Conservation (phyloP, 2,797 vertebrate genomes). For the Martes flavigula region DNA sequence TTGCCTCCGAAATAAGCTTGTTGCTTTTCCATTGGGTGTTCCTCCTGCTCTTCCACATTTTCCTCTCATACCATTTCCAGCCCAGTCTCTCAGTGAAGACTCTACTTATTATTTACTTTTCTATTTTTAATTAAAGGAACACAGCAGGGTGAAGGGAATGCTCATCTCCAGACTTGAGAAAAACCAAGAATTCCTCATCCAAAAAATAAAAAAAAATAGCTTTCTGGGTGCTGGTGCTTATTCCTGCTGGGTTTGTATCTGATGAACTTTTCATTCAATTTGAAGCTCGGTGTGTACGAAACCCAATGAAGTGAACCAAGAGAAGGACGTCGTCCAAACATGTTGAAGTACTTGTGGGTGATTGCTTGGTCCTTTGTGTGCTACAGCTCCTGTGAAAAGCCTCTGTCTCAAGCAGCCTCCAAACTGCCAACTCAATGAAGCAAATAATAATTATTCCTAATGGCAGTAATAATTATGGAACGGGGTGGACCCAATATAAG, state of each 20-base stretch:
- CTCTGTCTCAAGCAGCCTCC: slow-evolving; percentile 65
- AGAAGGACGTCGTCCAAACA: slow-evolving; percentile 37
- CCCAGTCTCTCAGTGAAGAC: background rate
- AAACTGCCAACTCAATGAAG: slow-evolving; percentile 64
- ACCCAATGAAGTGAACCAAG: slow-evolving; percentile 17
- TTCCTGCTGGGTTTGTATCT: background rate
- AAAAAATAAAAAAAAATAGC: background rate
- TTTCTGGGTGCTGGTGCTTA: background rate
- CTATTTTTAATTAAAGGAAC: slow-evolving; percentile 27
- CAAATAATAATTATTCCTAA: slow-evolving; percentile 79
- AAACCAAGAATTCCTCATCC: background rate
- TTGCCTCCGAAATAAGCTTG: too few species aligned
- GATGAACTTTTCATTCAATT: slow-evolving; percentile 15
- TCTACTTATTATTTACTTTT: background rate
- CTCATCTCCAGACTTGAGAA: background rate
- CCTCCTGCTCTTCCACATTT: background rate
- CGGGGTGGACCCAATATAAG: slow-evolving; percentile 9
- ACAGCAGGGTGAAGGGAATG: background rate
- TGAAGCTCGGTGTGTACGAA: slow-evolving; percentile 29
- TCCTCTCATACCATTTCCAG: background rate
- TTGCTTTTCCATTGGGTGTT: background rate
- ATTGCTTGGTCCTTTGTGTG: slow-evolving; percentile 34
- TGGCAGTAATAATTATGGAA: slow-evolving; percentile 76
- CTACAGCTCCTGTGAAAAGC: slow-evolving; percentile 46
- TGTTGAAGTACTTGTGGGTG: slow-evolving; percentile 54